Conservation (phyloP, 1,140 invertebrate species). For the Hyles euphorbiae region DNA sequence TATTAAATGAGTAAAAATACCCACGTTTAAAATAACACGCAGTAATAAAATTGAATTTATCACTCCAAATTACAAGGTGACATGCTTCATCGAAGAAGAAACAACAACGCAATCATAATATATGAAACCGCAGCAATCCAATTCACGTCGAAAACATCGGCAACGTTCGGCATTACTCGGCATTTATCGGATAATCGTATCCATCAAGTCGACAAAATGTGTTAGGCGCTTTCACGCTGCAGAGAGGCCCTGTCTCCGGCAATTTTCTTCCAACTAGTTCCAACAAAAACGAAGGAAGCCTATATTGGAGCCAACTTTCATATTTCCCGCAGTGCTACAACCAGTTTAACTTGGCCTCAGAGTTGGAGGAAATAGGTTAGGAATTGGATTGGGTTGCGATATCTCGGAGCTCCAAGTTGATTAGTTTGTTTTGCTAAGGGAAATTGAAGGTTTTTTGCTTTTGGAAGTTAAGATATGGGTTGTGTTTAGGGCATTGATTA, state of each 20-base stretch:
- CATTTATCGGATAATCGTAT: constrained; percentile 25
- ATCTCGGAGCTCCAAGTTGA: constrained; percentile 1
- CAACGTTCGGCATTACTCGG: not conserved
- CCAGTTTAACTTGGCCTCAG: constrained; percentile 7
- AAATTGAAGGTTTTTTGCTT: constrained; percentile 34
- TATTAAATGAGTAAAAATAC: no score
- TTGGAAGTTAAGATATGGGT: no score
- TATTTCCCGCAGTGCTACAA: constrained; percentile 25
- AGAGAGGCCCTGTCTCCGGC: constrained; percentile 23
- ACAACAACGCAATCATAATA: no score
- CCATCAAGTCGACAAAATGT: constrained; percentile 22
- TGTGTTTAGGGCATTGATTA: no score
- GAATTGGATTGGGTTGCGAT: not conserved
- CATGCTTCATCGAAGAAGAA: no score
- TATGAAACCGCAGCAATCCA: no score
- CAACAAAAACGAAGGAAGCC: constrained; percentile 31
- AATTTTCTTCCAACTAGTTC: constrained; percentile 23
- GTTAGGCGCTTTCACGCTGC: constrained; percentile 4
- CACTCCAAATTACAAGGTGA: no score
- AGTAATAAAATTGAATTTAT: no score
- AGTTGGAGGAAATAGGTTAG: not conserved
- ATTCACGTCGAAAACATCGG: no score
- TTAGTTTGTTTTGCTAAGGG: constrained; percentile 25
- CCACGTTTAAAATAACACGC: no score
- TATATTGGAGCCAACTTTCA: constrained; percentile 29